phyloP scores from a whole-genome alignment of 2,113 vertebrate genomes.

The Caranx ignobilis region DNA sequence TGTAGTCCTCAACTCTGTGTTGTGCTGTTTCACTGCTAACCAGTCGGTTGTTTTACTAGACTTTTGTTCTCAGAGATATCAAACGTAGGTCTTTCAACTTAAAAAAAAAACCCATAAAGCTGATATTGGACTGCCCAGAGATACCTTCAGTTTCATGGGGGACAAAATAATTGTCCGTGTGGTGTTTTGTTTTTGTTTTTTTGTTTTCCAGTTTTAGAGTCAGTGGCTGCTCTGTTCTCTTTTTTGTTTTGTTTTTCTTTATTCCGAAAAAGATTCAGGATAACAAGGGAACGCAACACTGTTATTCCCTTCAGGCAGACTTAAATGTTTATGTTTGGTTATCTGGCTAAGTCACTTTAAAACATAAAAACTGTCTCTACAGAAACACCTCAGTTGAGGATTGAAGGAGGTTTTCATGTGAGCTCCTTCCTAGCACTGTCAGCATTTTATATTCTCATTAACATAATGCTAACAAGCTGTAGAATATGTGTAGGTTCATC shows the following conservation, averaged over 20 bases:
- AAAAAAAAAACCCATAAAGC: neutral
- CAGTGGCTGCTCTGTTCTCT: neutral
- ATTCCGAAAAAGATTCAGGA: neutral
- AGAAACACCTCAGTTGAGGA: neutral
- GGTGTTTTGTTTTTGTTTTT: neutral
- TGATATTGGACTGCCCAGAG: constrained; percentile 7
- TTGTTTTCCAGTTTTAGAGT: neutral
- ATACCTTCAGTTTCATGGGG: neutral
- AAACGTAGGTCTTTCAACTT: neutral
- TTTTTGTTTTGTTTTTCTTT: neutral
- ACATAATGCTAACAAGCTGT: neutral
- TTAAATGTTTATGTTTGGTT: constrained; percentile 3
- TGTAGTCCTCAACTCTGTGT: constrained; percentile 17
- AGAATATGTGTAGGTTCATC: neutral
- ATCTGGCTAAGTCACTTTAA: neutral
- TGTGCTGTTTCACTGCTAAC: constrained; percentile 27
- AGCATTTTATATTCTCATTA: constrained; percentile 8
- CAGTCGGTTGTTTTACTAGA: neutral
- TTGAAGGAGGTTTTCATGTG: neutral
- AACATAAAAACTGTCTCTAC: neutral
- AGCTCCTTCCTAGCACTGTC: neutral
- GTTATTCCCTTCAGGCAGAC: constrained; percentile 19
- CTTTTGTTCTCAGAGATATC: neutral
- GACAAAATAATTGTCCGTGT: no score
- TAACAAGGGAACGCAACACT: constrained; percentile 7